Conservation (phyloP, 2,113 vertebrate genomes). For the Oreochromis spilurus region DNA sequence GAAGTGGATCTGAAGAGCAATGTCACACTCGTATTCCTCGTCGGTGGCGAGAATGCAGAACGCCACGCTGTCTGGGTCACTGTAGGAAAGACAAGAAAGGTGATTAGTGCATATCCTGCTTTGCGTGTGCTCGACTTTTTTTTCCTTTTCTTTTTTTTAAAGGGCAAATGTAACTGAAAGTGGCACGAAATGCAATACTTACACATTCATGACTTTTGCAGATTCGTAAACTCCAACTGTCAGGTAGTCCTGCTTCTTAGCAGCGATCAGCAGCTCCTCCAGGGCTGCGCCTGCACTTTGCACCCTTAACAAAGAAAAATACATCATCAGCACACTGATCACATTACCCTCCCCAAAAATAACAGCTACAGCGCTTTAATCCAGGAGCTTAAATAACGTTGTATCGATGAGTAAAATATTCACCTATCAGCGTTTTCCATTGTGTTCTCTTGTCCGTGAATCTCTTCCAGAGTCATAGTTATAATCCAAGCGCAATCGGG, state of each 20-base stretch:
- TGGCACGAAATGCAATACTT: slow-evolving; percentile 66
- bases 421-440: slow-evolving; percentile 84
- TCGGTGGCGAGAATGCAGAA: slow-evolving; percentile 92
- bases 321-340: neutral
- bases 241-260: slow-evolving; percentile 88
- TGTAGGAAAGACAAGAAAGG: slow-evolving; percentile 32
- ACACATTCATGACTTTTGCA: slow-evolving; percentile 97
- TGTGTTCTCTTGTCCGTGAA: slow-evolving; percentile 80
- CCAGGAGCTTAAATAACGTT: neutral
- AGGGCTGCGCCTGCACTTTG: slow-evolving; percentile 87
- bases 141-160: neutral
- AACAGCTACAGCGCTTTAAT: neutral
- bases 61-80: slow-evolving; percentile 92
- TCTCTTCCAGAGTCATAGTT: slow-evolving; percentile 93
- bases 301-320: slow-evolving; percentile 70
- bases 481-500: slow-evolving; percentile 57
- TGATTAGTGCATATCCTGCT: neutral
- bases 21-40: slow-evolving; percentile 91
- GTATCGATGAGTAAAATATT: neutral
- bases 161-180: neutral
- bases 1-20: slow-evolving; percentile 97
- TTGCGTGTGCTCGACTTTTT: neutral
- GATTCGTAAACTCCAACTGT: slow-evolving; percentile 97
- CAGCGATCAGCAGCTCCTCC: slow-evolving; percentile 86
- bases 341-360: neutral